Percentiles rank a stretch among this genome's conserved stretches.
Evolutionary conservation across 2,113 vertebrate genomes (phyloP).

Genomic region (Chaetops frenatus): DNA sequence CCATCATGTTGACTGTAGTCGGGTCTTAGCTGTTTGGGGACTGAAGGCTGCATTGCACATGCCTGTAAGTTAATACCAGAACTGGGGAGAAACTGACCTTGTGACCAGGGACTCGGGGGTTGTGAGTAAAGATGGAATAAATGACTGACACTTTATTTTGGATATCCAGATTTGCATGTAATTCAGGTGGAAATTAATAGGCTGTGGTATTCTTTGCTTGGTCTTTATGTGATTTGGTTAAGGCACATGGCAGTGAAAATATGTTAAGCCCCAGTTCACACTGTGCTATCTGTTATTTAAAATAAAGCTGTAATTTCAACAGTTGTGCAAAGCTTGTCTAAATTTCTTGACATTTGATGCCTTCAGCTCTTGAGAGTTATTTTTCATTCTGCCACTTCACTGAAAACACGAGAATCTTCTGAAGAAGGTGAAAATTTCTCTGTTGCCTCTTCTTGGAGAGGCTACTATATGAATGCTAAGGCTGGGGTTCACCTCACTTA

Average conservation of each 20-base stretch:
- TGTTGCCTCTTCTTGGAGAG: neutral
- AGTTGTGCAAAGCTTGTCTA: neutral
- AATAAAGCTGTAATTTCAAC: neutral
- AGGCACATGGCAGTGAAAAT: neutral
- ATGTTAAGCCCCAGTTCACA: neutral
- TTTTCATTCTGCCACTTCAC: neutral
- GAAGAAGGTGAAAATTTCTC: fast-evolving
- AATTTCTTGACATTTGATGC: neutral
- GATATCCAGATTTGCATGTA: neutral
- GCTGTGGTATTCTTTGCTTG: neutral
- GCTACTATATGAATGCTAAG: neutral
- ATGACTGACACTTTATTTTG: neutral
- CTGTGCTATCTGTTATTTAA: neutral
- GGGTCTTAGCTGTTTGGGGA: neutral
- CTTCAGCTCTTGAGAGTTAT: neutral
- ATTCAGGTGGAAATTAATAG: neutral
- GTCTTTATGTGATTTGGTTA: neutral
- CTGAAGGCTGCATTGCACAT: neutral
- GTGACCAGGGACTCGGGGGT: fast-evolving
- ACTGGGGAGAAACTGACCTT: neutral
- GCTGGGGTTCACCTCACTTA: neutral
- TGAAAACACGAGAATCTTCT: fast-evolving
- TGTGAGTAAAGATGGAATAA: neutral
- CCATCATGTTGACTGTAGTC: neutral
- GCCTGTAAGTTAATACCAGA: neutral